Conservation (phyloP, 2,113 vertebrate species). For the Psephotus haematonotus region DNA sequence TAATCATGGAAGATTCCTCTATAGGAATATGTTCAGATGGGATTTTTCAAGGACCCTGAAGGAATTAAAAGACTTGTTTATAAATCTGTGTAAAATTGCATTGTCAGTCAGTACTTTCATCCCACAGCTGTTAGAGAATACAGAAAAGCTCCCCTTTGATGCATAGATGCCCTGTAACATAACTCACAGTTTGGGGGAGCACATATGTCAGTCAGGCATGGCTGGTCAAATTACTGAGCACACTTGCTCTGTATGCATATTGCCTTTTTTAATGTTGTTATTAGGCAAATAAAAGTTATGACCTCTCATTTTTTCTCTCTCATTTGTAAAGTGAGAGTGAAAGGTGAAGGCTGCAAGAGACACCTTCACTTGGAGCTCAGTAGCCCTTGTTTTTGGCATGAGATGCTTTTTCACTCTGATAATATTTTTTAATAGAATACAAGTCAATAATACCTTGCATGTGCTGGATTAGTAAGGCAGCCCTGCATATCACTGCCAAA, state of each 20-base stretch:
- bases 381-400: not conserved
- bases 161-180: not conserved
- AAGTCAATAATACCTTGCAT: not conserved
- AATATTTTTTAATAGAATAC: conserved; percentile 2
- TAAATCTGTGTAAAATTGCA: not conserved
- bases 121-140: not conserved
- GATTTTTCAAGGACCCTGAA: not conserved
- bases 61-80: not conserved
- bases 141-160: not conserved
- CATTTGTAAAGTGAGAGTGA: not conserved
- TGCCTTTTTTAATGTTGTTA: not conserved
- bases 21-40: not conserved
- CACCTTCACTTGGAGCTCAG: not conserved
- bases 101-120: not conserved
- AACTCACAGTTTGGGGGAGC: not conserved
- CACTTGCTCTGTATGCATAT: not conserved
- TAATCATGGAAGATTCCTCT: not conserved
- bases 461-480: not conserved
- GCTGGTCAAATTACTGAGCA: not conserved
- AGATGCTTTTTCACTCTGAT: not conserved
- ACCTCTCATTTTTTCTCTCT: not conserved
- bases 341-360: not conserved
- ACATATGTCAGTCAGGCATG: not conserved
- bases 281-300: not conserved
- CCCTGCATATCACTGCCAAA: not conserved